phyloP scores from a whole-genome alignment of 2,797 vertebrate species.

The Tragopan temminckii region DNA sequence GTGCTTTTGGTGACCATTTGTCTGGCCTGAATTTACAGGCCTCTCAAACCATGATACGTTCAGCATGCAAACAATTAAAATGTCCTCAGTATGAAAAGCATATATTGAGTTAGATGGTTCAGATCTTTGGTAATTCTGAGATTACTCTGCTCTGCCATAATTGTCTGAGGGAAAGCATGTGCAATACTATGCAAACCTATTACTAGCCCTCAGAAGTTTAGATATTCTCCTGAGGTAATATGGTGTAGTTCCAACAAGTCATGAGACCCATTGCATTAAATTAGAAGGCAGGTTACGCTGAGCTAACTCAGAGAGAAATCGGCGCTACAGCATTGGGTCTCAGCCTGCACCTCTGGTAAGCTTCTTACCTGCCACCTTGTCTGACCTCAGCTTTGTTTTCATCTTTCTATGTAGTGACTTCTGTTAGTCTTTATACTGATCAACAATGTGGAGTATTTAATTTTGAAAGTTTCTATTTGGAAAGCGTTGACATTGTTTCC shows the following conservation, averaged over 20 bases:
- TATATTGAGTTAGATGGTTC: neutral
- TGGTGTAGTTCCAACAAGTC: neutral
- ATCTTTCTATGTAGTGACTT: neutral
- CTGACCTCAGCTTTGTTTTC: neutral
- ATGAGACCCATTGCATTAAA: neutral
- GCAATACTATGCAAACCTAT: slow-evolving; percentile 12
- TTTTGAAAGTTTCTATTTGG: neutral
- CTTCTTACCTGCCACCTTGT: neutral
- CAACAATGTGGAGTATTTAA: neutral
- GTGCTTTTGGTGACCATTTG: neutral
- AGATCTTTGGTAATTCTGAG: neutral
- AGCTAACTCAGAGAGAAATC: neutral
- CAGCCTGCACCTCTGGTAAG: neutral
- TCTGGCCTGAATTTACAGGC: neutral
- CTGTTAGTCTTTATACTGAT: neutral
- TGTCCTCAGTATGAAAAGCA: neutral
- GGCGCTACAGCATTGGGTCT: neutral
- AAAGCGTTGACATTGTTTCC: neutral
- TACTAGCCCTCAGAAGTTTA: slow-evolving; percentile 5
- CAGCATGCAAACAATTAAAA: neutral
- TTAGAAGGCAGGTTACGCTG: neutral
- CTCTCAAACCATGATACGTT: neutral
- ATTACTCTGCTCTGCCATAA: neutral
- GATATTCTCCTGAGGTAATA: neutral
- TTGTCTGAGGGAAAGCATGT: neutral